Base-by-base conservation (phyloP, 2,888 invertebrate species). In the Dioctria linearis region DNA sequence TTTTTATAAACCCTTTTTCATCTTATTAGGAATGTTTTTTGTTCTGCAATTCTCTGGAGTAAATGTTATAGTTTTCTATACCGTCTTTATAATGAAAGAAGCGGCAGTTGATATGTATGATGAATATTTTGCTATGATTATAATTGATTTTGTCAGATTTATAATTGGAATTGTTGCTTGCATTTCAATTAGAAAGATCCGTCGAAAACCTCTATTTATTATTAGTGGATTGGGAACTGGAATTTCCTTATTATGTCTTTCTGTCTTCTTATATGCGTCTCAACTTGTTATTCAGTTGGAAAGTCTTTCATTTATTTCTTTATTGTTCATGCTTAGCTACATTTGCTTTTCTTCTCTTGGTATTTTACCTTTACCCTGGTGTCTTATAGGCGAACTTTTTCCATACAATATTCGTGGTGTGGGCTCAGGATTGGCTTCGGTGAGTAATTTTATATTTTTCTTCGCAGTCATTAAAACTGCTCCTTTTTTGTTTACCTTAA, bases 311-410 rank as follows among this genome's bases (percentile, higher is more conserved):
- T 91, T 91, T 90, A 81, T 91, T 4, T 90, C 92, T 0, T 84
- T 92, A 54, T 85, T 88, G 4, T 90, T 91, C 81, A 86, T 93
- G 1, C 87, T 92, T 83, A 84, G 89, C 2, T 93, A 93, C 84
- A 92, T 92, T 9, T 90, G 91, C 63, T 91, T 92, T 73, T 90
- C 92, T 69, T 90, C 91, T 1, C 89, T 92, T 76, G 93, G 93
- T 0, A 85, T 93, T 25, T 90, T 91, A 3, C 92, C 93, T 0
- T 85, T 94, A 51, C 93, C 93, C 0, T 94, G 93, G 93, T 91
- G 92, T 42, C 90, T 93, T 90, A 91, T 92, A 80, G 93, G 93
- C 0, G 93, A 94, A 87, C 88, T 93, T 0, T 93, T 93, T 84
- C 90, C 93, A 1, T 88, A 90, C 0, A 89, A 87, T 80, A 89